These are phyloP conservation scores for Labeo catla DNA, from an alignment of 2,113 vertebrate species.

Conservation along the genomic window DNA sequence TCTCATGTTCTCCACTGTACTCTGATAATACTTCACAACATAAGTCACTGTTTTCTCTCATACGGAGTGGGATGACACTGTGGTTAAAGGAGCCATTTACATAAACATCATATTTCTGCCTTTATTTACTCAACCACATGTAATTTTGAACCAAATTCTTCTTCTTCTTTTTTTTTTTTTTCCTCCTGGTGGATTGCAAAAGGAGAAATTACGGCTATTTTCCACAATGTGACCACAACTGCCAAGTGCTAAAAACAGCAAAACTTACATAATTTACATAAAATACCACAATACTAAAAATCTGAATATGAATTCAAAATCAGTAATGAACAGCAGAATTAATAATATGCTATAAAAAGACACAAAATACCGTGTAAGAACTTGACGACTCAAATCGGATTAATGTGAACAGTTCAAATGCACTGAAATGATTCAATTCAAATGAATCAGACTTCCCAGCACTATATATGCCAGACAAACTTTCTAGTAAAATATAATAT, in stretches of 20 bases:
- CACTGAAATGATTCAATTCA: too few relatives aligned
- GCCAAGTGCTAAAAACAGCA: too few relatives aligned
- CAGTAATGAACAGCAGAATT: too few relatives aligned
- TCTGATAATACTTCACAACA: not conserved
- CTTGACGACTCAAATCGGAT: too few relatives aligned
- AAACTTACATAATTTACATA: too few relatives aligned
- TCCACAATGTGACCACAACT: not conserved
- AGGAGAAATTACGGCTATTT: not conserved
- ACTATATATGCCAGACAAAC: not conserved
- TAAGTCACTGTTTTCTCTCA: not conserved
- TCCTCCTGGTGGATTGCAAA: not conserved
- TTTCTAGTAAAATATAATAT: not conserved
- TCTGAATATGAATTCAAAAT: too few relatives aligned
- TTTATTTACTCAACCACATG: too few relatives aligned
- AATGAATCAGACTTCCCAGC: not conserved
- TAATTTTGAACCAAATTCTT: not conserved
- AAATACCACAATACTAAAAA: too few relatives aligned
- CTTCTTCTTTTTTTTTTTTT: too few relatives aligned
- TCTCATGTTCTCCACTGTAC: not conserved
- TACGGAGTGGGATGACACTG: not conserved
- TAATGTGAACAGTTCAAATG: too few relatives aligned
- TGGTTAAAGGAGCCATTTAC: not conserved
- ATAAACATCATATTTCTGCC: not conserved
- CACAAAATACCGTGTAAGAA: too few relatives aligned
- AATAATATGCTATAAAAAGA: too few relatives aligned